Evolutionary conservation across 2,113 vertebrate genomes (phyloP).

Genomic region (Clupea harengus): DNA sequence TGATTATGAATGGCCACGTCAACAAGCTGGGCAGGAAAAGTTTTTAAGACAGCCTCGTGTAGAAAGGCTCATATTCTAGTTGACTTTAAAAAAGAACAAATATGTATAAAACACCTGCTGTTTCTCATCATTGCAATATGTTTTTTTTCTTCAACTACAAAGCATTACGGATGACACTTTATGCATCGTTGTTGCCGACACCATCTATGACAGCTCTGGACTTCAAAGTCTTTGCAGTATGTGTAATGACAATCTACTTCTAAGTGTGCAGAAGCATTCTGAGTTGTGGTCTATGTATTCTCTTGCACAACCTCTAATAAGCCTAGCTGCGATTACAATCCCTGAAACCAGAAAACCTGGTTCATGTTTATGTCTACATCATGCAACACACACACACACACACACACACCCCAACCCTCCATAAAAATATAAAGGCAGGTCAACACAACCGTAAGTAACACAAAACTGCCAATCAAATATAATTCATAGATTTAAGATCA

Average conservation of each 20-base stretch:
- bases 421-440: no score
- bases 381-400: no score
- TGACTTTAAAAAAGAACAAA: background rate
- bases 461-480: no score
- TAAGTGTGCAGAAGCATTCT: background rate
- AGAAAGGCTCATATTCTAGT: background rate
- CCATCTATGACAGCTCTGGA: background rate
- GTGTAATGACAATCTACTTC: background rate
- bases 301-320: background rate
- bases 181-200: background rate
- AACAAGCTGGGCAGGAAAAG: background rate
- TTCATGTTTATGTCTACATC: no score
- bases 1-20: background rate
- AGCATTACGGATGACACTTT: background rate
- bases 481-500: no score
- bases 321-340: background rate
- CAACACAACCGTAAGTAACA: no score
- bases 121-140: background rate
- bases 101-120: constrained; percentile 8
- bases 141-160: background rate
- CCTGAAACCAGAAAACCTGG: no score
- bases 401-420: no score
- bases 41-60: background rate
- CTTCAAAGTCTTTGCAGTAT: background rate
- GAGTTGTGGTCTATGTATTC: background rate